Evolutionary conservation across 2,797 vertebrate species (phyloP), one percentile per base, ranked within the genome.

Genomic region (Dallia pectoralis): DNA sequence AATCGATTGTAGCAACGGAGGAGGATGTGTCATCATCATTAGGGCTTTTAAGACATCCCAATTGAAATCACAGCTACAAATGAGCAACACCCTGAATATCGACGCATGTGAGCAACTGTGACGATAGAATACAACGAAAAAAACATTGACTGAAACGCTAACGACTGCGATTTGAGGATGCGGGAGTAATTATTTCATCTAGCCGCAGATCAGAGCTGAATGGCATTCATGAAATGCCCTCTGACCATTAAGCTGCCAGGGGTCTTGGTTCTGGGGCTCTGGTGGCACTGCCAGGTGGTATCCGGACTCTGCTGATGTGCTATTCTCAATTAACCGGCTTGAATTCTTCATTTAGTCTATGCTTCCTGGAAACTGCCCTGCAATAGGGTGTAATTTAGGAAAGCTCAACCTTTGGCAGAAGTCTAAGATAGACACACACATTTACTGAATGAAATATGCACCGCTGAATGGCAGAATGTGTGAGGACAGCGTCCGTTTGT

Each of bases 261-360:
- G 74, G 68, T 79, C 77, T 79, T 67, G 77, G 49, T 51, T 69
- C 71, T 15, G 48, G 64, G 77, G 75, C 75, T 68, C 68, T 74
- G 56, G 65, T 72, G 80, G 59, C 72, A 77, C 2, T n/a, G n/a
- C 27, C 40, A 56, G 88, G 83, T 88, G 74, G 7, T 67, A 8
- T 49, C 69, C 77, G 4, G 69, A 75, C 79, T 85, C 83, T 8
- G 82, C 87, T 81, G 83, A 86, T 88, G 82, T 84, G 81, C 84
- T 84, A 44, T 89, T 86, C 84, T 87, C 92, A 91, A 93, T 93
- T 88, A 91, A 84, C 88, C 84, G 87, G 74, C 80, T 88, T 89
- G 74, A 84, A 91, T 92, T 89, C 69, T 91, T 91, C 88, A 91
- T 90, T 90, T 91, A 92, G 89, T 89, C 14, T 6, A 44, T 91